A percentile compares a stretch with the other conserved stretches of the same genome.
phyloP scores from a whole-genome alignment of 2,888 invertebrate genomes.

The Eristalis pertinax region DNA sequence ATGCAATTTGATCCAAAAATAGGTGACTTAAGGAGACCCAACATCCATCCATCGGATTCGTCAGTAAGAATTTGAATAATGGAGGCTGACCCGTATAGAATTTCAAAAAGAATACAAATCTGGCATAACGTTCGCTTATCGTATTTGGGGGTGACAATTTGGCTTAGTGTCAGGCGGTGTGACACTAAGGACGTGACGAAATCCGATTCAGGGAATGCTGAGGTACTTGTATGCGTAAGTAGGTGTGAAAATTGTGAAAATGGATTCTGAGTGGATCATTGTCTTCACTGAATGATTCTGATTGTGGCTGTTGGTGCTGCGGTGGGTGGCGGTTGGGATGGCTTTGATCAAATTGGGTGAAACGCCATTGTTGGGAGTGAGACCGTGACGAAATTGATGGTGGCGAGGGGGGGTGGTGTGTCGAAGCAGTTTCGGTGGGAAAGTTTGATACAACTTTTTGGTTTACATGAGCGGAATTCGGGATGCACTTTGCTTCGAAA shows the following conservation, averaged over 20 bases:
- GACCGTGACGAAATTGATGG: background rate
- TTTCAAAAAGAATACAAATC: slow-evolving; percentile 8
- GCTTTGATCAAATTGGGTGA: background rate
- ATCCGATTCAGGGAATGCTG: background rate
- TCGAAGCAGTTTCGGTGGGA: background rate
- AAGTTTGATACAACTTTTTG: background rate
- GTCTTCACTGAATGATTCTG: background rate
- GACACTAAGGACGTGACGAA: background rate
- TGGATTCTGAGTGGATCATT: background rate
- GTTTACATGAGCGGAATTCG: background rate
- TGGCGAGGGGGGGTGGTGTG: background rate
- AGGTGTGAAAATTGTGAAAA: background rate
- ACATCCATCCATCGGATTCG: background rate
- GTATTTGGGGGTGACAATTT: background rate
- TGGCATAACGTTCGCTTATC: background rate
- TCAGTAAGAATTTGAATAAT: slow-evolving; percentile 34
- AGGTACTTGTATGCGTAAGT: background rate
- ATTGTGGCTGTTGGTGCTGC: background rate
- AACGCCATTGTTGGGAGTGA: background rate
- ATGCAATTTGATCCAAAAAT: slow-evolving; percentile 26
- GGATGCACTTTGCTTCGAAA: too few species aligned
- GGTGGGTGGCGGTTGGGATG: background rate
- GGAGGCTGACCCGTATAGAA: slow-evolving; percentile 49
- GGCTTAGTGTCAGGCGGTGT: background rate
- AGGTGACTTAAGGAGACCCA: background rate